A percentile compares a stretch with the other conserved stretches of the same genome.
These are phyloP conservation scores for Eulacestoma nigropectus DNA, from an alignment of 2,113 vertebrate genomes.

Conservation along the genomic window DNA sequence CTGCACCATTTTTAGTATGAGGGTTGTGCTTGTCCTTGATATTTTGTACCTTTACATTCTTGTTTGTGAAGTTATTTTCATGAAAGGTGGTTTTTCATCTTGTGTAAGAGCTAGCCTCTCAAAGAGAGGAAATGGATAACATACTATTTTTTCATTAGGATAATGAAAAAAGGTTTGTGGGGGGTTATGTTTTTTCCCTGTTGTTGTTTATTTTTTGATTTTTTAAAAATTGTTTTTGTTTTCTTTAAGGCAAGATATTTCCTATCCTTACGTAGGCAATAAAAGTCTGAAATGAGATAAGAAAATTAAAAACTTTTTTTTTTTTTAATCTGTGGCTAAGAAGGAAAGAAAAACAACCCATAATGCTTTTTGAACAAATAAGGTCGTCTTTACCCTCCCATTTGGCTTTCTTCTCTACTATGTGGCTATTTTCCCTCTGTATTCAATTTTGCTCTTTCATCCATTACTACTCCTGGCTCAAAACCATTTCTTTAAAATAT, in stretches of 20 bases:
- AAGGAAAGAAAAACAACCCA: neutral
- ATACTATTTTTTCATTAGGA: neutral
- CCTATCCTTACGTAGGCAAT: neutral
- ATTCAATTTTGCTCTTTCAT: neutral
- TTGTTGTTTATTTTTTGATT: neutral
- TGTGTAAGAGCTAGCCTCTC: neutral
- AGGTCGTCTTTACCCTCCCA: neutral
- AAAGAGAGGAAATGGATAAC: neutral
- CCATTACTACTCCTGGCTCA: neutral
- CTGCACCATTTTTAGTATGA: neutral
- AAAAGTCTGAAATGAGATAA: neutral
- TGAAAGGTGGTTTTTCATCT: neutral
- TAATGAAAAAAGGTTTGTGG: neutral
- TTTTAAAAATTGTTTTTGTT: neutral
- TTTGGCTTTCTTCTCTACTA: neutral
- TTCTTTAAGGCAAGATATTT: neutral
- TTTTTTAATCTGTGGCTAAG: neutral
- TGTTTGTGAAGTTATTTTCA: neutral
- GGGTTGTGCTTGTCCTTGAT: neutral
- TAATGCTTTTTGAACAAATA: neutral
- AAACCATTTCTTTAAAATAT: neutral
- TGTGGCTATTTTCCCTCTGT: neutral
- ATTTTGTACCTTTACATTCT: neutral
- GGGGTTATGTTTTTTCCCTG: rapidly evolving
- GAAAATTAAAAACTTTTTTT: constrained; percentile 51